phyloP scores from a whole-genome alignment of 2,797 vertebrate genomes.

The Coilia nasus region DNA sequence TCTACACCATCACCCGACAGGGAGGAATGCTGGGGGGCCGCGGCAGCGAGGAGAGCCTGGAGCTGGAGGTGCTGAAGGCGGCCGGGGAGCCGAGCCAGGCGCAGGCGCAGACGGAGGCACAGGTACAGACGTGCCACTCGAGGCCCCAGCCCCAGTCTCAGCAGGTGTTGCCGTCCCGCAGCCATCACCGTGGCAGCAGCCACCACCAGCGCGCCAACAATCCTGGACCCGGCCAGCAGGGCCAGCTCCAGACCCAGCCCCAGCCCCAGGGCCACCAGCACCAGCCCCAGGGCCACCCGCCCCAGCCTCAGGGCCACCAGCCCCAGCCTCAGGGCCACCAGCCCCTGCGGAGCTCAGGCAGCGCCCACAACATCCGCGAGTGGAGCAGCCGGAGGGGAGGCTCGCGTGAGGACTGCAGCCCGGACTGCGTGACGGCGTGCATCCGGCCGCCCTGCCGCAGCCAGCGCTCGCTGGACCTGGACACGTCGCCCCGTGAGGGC shows the following conservation, averaged over 20 bases:
- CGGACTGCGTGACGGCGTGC: conserved; percentile 71
- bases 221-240: neutral
- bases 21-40: conserved; percentile 82
- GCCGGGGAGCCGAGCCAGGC: conserved; percentile 61
- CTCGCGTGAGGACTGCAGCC: conserved; percentile 85
- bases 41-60: conserved; percentile 82
- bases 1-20: conserved; percentile 92
- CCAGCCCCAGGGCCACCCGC: neutral
- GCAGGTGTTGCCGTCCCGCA: conserved; percentile 64
- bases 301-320: neutral
- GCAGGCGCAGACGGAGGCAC: conserved; percentile 34
- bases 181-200: conserved; percentile 57
- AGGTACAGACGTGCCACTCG: no score
- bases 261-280: neutral
- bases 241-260: no score
- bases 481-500: conserved; percentile 72
- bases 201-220: conserved; percentile 57
- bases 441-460: conserved; percentile 72
- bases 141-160: no score
- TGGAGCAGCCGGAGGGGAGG: conserved; percentile 79
- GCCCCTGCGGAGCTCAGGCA: conserved; percentile 79
- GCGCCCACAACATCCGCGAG: conserved; percentile 77
- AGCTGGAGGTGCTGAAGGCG: conserved; percentile 87
- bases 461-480: conserved; percentile 85
- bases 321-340: conserved; percentile 64